Evolutionary conservation across 2,797 vertebrate genomes (phyloP).

Genomic region (Pteronotus mesoamericanus): DNA sequence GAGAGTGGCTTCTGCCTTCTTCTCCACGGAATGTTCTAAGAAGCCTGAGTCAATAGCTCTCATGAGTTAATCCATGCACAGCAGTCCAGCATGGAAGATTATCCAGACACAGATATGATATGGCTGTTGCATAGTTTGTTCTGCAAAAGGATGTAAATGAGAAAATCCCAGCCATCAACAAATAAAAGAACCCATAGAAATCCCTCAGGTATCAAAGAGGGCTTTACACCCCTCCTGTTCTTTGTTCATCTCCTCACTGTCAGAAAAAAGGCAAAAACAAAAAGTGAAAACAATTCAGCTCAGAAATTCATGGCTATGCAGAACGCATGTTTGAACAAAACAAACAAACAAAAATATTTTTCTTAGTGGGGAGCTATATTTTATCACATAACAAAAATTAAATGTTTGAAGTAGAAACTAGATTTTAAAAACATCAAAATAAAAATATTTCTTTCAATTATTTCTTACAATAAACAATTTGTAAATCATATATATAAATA

Average conservation of each 20-base stretch:
- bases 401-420: conserved; percentile 45
- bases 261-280: conserved; percentile 9
- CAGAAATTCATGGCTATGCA: background rate
- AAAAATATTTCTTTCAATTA: background rate
- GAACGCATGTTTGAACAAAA: background rate
- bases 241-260: background rate
- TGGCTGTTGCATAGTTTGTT: background rate
- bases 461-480: background rate
- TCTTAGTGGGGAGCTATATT: background rate
- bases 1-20: background rate
- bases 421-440: conserved; percentile 25
- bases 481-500: background rate
- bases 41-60: conserved; percentile 14
- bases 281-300: background rate
- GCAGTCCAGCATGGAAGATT: background rate
- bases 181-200: conserved; percentile 25
- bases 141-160: conserved; percentile 43
- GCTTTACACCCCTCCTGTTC: background rate
- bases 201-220: conserved; percentile 17
- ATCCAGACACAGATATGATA: background rate
- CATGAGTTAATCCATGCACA: background rate
- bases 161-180: conserved; percentile 7
- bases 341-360: background rate
- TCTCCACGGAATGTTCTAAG: background rate
- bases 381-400: conserved; percentile 29